Base-by-base conservation (phyloP, 2,888 invertebrate genomes). In the Apodemia duryi region DNA sequence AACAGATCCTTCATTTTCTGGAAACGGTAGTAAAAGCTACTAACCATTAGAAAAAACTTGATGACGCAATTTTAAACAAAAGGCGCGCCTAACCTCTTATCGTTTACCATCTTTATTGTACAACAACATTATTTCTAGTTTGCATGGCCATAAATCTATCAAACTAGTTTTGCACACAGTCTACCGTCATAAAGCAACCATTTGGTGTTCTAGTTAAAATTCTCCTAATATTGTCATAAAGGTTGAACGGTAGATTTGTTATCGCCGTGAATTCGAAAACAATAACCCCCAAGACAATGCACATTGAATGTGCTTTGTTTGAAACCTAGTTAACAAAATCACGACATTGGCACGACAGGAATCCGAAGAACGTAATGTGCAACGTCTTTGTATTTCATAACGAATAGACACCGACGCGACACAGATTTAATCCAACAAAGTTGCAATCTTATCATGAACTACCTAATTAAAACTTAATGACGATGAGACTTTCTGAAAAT, bases 261-360 rank as follows among this genome's bases (percentile, higher is more conserved):
- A 54, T 54, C 54, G 54, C 54, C 3, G 54, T 54, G 54, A 46
- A 54, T 54, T 54, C 54, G 32, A 29, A 54, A 54, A 54, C 54
- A 54, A 54, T 54, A 54, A 54, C 54, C 52, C 9, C 54, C 28
- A 29, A 54, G 54, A 54, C 54, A 54, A 54, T 54, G 54, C 54
- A 54, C 29, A 10, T 54, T 54, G 54, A 54, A 54, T 54, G 29
- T 54, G 54, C 54, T 54, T 54, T 54, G 54, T 54, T 28, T 54
- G 54, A 54, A 54, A 54, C 29, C 54, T 54, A 54, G 54, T 54
- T 54, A 54, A 54, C 54, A 54, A 57, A 57, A 57, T 57, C 57
- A 57, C 57, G 57, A 57, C 57, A 32, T 57, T 29, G 57, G 57
- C 57, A 57, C 57, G 57, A 57, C 57, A 57, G 32, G 57, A 57